Evolutionary conservation across 1,140 invertebrate genomes (phyloP).

Genomic region (Caerostris darwini): DNA sequence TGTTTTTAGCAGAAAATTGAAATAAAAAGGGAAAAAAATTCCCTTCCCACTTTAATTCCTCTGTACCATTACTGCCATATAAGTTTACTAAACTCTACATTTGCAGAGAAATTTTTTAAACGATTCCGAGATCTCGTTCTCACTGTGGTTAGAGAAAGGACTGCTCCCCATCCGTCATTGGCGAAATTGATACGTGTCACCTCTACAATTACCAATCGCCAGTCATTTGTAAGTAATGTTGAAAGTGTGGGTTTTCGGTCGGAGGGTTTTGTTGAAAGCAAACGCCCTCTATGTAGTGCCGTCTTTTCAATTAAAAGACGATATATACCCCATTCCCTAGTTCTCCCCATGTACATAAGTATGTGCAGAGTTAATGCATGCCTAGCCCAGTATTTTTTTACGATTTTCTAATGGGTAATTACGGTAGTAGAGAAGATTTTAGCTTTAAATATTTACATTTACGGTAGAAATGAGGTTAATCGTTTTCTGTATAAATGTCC

Average conservation of each 20-base stretch:
- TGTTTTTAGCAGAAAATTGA: neutral
- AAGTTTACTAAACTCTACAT: neutral
- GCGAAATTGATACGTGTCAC: slow-evolving; percentile 66
- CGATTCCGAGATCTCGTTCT: neutral
- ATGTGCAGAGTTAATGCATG: no score
- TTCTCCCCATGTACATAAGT: neutral
- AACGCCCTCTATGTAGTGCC: neutral
- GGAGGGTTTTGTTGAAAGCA: slow-evolving; percentile 4
- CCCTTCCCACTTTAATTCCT: neutral
- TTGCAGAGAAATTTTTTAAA: neutral
- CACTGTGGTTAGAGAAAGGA: neutral
- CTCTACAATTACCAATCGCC: slow-evolving; percentile 49
- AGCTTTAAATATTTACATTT: neutral
- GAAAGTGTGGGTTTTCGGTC: slow-evolving; percentile 37
- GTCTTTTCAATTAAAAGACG: slow-evolving; percentile 39
- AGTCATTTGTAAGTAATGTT: slow-evolving; percentile 26
- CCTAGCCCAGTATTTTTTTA: neutral
- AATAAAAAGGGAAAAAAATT: neutral
- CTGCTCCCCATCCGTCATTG: slow-evolving; percentile 37
- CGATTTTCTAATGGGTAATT: neutral
- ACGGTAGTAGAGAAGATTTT: neutral
- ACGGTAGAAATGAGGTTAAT: neutral
- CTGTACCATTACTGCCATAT: neutral
- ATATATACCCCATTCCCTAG: neutral
- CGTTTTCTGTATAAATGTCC: neutral